Conservation (phyloP, 2,797 vertebrate genomes). For the Esox lucius region DNA sequence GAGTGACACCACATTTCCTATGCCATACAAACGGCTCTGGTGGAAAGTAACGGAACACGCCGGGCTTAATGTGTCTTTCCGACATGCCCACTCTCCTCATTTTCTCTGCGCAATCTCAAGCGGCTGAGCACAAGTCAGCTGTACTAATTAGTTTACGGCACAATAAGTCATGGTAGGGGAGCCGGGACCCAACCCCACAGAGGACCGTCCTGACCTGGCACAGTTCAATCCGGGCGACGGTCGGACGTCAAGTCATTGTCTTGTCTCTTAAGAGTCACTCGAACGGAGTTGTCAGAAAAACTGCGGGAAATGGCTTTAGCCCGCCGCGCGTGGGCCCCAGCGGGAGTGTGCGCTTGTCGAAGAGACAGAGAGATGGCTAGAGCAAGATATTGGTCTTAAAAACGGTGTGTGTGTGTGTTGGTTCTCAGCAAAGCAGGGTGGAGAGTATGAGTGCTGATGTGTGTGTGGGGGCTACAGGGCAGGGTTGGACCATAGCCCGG, state of each 20-base stretch:
- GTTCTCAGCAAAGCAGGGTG: neutral
- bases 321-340: neutral
- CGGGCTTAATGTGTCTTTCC: neutral
- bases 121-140: neutral
- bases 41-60: neutral
- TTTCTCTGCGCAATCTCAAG: conserved; percentile 13
- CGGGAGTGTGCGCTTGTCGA: neutral
- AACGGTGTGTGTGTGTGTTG: neutral
- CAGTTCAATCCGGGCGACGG: neutral
- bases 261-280: neutral
- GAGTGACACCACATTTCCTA: neutral
- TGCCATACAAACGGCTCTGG: neutral
- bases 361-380: neutral
- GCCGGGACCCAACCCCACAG: neutral
- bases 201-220: neutral
- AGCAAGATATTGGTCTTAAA: neutral
- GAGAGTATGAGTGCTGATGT: neutral
- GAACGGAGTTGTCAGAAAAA: neutral
- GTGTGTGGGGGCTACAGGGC: neutral
- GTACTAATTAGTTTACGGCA: conserved; percentile 17
- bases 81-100: conserved; percentile 5
- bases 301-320: neutral
- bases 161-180: conserved; percentile 8
- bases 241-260: neutral
- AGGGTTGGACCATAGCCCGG: neutral